Conservation (phyloP, 2,888 invertebrate species). For the Napeogenes inachia region DNA sequence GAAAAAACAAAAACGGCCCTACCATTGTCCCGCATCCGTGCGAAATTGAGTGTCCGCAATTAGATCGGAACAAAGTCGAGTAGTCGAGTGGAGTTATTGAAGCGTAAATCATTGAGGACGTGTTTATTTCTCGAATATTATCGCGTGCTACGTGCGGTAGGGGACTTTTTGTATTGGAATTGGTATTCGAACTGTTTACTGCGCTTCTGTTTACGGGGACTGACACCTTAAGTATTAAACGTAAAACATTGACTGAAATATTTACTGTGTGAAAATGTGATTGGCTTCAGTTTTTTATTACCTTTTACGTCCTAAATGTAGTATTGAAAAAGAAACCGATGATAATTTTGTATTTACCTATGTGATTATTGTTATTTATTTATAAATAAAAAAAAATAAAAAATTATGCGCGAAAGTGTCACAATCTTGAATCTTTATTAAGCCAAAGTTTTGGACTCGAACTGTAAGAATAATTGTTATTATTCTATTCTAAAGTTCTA, state of each 20-base stretch:
- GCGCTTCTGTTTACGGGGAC: background rate
- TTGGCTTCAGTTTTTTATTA: too few species aligned
- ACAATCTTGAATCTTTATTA: too few species aligned
- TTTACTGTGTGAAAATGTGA: background rate
- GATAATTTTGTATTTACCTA: too few species aligned
- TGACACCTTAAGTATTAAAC: background rate
- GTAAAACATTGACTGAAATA: background rate
- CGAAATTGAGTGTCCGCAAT: slow-evolving; percentile 46
- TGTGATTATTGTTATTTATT: too few species aligned
- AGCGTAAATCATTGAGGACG: slow-evolving; percentile 45
- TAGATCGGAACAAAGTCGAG: slow-evolving; percentile 35
- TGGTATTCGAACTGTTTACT: slow-evolving; percentile 2
- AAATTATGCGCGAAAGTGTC: too few species aligned
- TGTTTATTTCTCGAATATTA: slow-evolving; percentile 31
- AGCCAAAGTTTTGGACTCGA: too few species aligned
- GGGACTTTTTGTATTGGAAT: slow-evolving; percentile 9
- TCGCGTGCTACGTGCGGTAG: slow-evolving; percentile 17
- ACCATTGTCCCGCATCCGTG: slow-evolving; percentile 44
- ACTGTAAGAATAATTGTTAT: too few species aligned
- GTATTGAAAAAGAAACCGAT: too few species aligned
- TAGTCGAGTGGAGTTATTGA: slow-evolving; percentile 37
- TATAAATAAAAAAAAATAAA: too few species aligned
- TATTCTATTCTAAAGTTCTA: too few species aligned
- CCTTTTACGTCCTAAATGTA: too few species aligned
- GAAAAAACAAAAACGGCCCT: slow-evolving; percentile 33